Evolutionary conservation across 2,888 invertebrate species (phyloP).

Genomic region (Dromius quadrimaculatus): DNA sequence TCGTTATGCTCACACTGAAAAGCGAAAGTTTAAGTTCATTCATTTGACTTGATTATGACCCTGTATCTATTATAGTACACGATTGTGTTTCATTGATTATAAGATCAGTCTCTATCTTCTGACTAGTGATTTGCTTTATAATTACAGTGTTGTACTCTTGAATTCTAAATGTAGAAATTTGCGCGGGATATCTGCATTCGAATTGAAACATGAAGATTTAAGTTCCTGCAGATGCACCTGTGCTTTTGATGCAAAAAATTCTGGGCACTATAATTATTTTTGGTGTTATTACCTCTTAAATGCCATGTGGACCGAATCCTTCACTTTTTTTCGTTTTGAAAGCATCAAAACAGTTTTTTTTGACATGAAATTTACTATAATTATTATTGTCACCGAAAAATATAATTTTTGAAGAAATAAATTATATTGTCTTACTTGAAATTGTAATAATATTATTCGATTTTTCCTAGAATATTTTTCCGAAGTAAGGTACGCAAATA

Average conservation of each 20-base stretch:
- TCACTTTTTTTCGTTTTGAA: no score
- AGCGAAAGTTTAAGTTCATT: slow-evolving; percentile 45
- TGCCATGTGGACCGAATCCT: neutral
- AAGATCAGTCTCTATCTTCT: slow-evolving; percentile 1
- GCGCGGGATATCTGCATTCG: neutral
- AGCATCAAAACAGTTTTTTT: no score
- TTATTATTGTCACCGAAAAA: no score
- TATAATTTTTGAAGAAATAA: no score
- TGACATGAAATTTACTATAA: no score
- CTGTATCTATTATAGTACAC: slow-evolving; percentile 18
- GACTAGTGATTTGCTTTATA: neutral
- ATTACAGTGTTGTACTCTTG: neutral
- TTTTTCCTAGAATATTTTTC: no score
- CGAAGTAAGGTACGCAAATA: no score
- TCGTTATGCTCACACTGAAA: slow-evolving; percentile 23
- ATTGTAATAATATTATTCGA: no score
- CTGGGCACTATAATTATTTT: neutral
- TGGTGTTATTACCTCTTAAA: neutral
- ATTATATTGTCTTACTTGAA: no score
- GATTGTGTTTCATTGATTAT: slow-evolving; percentile 15
- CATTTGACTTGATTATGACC: slow-evolving; percentile 31
- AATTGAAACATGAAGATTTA: neutral
- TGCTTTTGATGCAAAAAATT: neutral
- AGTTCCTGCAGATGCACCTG: slow-evolving; percentile 6
- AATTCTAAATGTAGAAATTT: slow-evolving; percentile 1